A percentile compares a stretch with the other conserved stretches of the same genome.
Evolutionary conservation across 1,140 invertebrate genomes (phyloP).

Genomic region (Papilio polyxenes): DNA sequence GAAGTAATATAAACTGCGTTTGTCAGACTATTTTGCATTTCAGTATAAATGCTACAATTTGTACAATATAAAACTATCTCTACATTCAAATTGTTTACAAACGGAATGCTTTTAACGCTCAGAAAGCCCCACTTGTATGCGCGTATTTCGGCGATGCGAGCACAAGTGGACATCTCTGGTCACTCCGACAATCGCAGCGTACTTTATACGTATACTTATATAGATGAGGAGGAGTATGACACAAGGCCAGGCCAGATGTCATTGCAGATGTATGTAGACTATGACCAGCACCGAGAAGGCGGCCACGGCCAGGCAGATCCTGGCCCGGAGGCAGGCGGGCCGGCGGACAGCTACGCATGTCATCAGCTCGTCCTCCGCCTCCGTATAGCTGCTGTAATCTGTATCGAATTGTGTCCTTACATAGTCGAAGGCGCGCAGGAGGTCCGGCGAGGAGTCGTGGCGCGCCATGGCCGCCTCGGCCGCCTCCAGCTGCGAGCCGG

Average conservation of each 20-base stretch:
- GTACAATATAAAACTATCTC: conserved; percentile 48
- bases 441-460: conserved; percentile 72
- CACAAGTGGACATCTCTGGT: background rate
- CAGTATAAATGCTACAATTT: conserved; percentile 60
- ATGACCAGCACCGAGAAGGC: conserved; percentile 77
- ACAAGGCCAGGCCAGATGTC: conserved; percentile 71
- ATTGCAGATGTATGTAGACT: conserved; percentile 77
- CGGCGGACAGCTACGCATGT: conserved; percentile 53
- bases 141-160: background rate
- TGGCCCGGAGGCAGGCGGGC: conserved; percentile 64
- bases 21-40: conserved; percentile 45
- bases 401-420: conserved; percentile 76
- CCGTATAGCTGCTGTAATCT: conserved; percentile 64
- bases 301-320: conserved; percentile 74
- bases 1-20: conserved; percentile 35
- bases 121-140: background rate
- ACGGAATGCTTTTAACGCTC: conserved; percentile 33
- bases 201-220: conserved; percentile 67
- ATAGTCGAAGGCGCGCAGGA: conserved; percentile 77
- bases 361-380: conserved; percentile 52
- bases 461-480: conserved; percentile 72
- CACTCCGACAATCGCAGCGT: conserved; percentile 70
- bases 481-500: conserved; percentile 69
- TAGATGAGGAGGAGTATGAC: conserved; percentile 66
- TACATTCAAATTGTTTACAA: conserved; percentile 33